These are phyloP conservation scores for Genyomyrus donnyi DNA, from an alignment of 2,113 vertebrate genomes.

Conservation along the genomic window DNA sequence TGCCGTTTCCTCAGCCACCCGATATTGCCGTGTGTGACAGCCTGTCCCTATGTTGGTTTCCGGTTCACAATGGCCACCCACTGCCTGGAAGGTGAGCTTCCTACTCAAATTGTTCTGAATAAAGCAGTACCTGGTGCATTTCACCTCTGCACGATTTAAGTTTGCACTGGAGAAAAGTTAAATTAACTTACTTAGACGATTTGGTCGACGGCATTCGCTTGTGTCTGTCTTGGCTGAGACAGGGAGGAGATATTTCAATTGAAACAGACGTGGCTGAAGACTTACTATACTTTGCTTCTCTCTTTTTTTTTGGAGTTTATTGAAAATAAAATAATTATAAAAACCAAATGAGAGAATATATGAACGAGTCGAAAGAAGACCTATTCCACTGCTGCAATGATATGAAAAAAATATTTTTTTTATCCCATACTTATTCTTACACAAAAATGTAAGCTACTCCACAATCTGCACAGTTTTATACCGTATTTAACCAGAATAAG, in stretches of 20 bases:
- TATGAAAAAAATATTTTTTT: not conserved
- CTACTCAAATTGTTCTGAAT: conserved; percentile 25
- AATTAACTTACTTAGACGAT: not conserved
- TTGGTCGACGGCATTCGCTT: not conserved
- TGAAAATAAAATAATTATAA: conserved; percentile 44
- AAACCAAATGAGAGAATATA: not conserved
- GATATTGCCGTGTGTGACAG: conserved; percentile 22
- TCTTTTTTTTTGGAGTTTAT: conserved; percentile 42
- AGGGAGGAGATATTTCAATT: not conserved
- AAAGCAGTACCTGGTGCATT: conserved; percentile 51
- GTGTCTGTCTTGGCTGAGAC: not conserved
- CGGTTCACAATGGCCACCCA: not conserved
- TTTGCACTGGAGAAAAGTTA: conserved; percentile 37
- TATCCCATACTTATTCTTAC: not conserved
- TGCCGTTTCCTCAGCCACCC: conserved; percentile 31
- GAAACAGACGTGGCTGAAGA: conserved; percentile 36
- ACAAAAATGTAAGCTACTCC: not conserved
- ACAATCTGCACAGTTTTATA: not conserved
- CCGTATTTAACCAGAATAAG: not conserved
- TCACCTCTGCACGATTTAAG: conserved; percentile 59
- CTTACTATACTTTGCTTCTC: not conserved
- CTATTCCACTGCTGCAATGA: not conserved
- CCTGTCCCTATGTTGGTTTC: not conserved
- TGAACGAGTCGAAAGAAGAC: not conserved
- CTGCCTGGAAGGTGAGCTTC: conserved; percentile 42